These are phyloP conservation scores for Cotesia chilonis DNA, from an alignment of 1,140 invertebrate species.

Conservation along the genomic window DNA sequence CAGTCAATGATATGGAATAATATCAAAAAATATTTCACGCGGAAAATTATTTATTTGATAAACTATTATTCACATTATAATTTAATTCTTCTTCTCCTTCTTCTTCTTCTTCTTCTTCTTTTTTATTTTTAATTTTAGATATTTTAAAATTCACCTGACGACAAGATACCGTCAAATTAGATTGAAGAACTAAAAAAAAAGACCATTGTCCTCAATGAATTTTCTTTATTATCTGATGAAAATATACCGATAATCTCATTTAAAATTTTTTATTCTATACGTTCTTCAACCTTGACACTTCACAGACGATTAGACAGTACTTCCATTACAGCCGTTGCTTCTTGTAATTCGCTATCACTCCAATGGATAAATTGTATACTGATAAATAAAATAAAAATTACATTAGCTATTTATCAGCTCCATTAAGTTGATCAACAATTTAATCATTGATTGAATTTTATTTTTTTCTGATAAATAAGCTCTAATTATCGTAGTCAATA, in stretches of 20 bases:
- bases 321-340: constrained; percentile 32
- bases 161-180: neutral
- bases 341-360: constrained; percentile 9
- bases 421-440: no score
- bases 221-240: constrained; percentile 18
- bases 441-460: no score
- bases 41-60: no score
- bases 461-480: no score
- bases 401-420: no score
- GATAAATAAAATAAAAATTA: no score
- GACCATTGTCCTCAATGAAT: neutral
- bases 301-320: constrained; percentile 37
- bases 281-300: constrained; percentile 36
- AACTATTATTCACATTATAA: no score
- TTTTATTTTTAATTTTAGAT: no score
- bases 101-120: no score
- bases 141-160: no score
- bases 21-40: neutral
- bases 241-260: constrained; percentile 19
- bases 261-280: constrained; percentile 39
- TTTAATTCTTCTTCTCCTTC: no score
- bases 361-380: neutral
- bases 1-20: constrained; percentile 10
- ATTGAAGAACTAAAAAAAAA: neutral
- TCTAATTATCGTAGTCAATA: neutral